Percentiles rank a stretch among this genome's conserved stretches.
Evolutionary conservation across 1,140 invertebrate species (phyloP).

Genomic region (Drosophila gunungcola): DNA sequence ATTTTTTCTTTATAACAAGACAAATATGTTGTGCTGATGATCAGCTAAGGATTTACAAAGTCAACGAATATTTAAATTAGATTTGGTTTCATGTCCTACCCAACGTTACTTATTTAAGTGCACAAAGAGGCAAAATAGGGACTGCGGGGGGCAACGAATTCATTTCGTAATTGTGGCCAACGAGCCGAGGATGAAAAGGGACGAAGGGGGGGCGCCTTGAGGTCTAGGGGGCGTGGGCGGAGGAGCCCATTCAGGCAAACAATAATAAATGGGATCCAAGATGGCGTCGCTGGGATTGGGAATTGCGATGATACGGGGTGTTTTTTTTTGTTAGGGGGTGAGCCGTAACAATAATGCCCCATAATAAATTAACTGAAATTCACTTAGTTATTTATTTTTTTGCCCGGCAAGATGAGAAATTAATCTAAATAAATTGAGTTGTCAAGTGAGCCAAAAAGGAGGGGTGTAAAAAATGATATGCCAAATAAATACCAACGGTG

Average conservation of each 20-base stretch:
- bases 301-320: constrained; percentile 31
- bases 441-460: constrained; percentile 54
- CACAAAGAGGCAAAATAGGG: constrained; percentile 11
- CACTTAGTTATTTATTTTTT: constrained; percentile 70
- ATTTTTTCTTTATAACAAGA: no score
- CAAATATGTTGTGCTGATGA: no score
- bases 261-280: constrained; percentile 75
- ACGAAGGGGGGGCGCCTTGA: not conserved
- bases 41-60: no score
- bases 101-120: constrained; percentile 5
- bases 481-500: constrained; percentile 84
- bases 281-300: constrained; percentile 56
- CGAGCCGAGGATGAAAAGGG: constrained; percentile 52
- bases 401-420: constrained; percentile 67
- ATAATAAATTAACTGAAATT: constrained; percentile 85
- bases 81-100: no score
- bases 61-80: no score
- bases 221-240: constrained; percentile 11
- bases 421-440: constrained; percentile 85
- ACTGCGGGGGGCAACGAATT: constrained; percentile 65
- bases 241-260: constrained; percentile 65
- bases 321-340: not conserved
- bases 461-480: constrained; percentile 72
- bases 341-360: constrained; percentile 61
- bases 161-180: constrained; percentile 83